Base-by-base conservation (phyloP, 2,113 vertebrate genomes). In the Daphoenositta chrysoptera region DNA sequence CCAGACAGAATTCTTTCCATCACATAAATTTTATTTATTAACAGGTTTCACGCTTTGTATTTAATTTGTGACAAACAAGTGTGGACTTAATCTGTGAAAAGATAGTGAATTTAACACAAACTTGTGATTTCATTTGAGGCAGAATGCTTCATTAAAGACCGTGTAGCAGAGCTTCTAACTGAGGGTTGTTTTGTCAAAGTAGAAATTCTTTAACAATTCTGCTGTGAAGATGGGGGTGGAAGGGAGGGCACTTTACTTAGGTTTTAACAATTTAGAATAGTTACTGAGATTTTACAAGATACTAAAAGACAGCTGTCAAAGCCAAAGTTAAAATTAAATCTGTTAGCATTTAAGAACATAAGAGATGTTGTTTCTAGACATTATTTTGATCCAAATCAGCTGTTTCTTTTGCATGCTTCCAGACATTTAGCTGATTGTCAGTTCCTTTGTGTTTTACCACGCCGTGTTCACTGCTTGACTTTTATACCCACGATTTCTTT, bases 301-400 rank as follows among this genome's bases (percentile, higher is more conserved):
- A 19, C n/a, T 84, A n/a, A 80, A 82, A 92, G 82, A 51, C 89
- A 80, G 53, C 70, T 94, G 85, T 85, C 88, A 82, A 83, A 83
- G n/a, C 12, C 5, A 64, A 28, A 2, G 0, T 73, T 30, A 84
- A 79, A 93, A 84, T 87, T 40, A 69, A 89, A 85, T 71, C 65
- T 91, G 10, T 71, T 89, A 28, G 57, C 47, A 27, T 82, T 78
- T 84, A 20, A 82, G 75, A 83, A 85, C 16, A 11, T 47, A 45
- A 58, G 57, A 77, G 58, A 7, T 93, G 85, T 72, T 88, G 66
- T 79, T 90, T 76, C 75, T 60, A 94, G 82, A 86, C 54, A 6
- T 72, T 60, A 40, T 94, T 95, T 85, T 82, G 88, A 94, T 96
- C 78, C 58, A 72, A 21, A 90, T 93, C 73, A 95, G 82, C 87